Evolutionary conservation across 2,888 invertebrate species (phyloP), one percentile per base, ranked within the genome.

Genomic region (Hypercompe scribonia): DNA sequence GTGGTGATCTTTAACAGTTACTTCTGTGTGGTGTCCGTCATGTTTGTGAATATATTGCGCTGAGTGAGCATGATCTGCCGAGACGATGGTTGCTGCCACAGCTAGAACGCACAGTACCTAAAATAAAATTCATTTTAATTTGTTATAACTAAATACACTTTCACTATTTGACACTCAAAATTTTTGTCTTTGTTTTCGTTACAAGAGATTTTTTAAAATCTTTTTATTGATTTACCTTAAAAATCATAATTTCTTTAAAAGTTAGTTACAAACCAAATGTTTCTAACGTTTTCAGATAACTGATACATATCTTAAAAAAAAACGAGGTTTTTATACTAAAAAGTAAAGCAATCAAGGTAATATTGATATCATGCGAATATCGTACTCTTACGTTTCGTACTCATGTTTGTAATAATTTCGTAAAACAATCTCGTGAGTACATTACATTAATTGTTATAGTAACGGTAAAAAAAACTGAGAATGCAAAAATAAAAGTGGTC

Each of bases 31-130:
- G n/a, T 54, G 50, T 10, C 50, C 50, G n/a, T 86, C 87, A 85
- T 93, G 81, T 71, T 92, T 84, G 70, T 90, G 84, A 89, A 84
- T 76, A 74, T 78, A 78, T 69, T 84, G 84, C 2, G 85, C 80
- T 1, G 84, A 84, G 58, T 81, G 75, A 42, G 81, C 84, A 50
- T 84, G 70, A 0, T 66, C 83, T 4, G 79, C 71, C 3, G 61
- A 61, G 3, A 73, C 78, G 63, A 83, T 71, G n/a, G 76, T 81
- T 1, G 76, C 50, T 0, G 77, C 84, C 3, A 80, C 75, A 0
- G 74, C 72, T 24, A 84, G 64, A 0, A 75, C 65, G 50, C 84
- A 85, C 2, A 80, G 39, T 3, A 81, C 73, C 85, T 84, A 71
- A n/a, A 75, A 78, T 4, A 61, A 50, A 10, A 50, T 7, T 8